Percentiles rank a stretch among this genome's conserved stretches.
Evolutionary conservation across 1,140 invertebrate genomes (phyloP).

Genomic region (Bombus confusus): DNA sequence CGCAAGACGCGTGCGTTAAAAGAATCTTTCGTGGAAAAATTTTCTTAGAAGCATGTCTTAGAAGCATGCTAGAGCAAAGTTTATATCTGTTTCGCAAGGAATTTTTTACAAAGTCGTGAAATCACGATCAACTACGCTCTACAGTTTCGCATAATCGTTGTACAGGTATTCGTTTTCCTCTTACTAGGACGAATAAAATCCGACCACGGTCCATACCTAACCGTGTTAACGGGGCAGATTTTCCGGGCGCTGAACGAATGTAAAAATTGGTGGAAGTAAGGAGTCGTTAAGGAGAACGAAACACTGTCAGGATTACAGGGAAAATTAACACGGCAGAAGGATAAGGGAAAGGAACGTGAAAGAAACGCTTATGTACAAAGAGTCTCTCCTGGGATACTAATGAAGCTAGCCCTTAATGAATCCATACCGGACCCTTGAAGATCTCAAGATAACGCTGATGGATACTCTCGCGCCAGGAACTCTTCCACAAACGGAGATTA

Average conservation of each 20-base stretch:
- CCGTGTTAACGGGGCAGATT: background rate
- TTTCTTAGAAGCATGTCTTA: background rate
- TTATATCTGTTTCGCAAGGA: too few relatives aligned
- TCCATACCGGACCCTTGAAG: slow-evolving; percentile 66
- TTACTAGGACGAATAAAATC: too few relatives aligned
- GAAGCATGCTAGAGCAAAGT: background rate
- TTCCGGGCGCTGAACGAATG: background rate
- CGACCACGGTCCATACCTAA: too few relatives aligned
- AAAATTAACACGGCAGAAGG: slow-evolving; percentile 17
- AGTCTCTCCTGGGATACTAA: slow-evolving; percentile 65
- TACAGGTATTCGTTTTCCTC: too few relatives aligned
- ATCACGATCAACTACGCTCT: too few relatives aligned
- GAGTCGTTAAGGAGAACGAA: background rate
- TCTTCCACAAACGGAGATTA: slow-evolving; percentile 49
- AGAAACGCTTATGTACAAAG: slow-evolving; percentile 37
- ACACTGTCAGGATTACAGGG: background rate
- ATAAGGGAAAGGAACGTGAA: slow-evolving; percentile 14
- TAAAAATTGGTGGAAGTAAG: background rate
- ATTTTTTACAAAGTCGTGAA: too few relatives aligned
- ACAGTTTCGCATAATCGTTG: too few relatives aligned
- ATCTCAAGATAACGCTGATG: slow-evolving; percentile 70
- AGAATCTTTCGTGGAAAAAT: background rate
- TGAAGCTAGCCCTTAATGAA: slow-evolving; percentile 72
- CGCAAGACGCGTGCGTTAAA: background rate
- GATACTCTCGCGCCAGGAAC: slow-evolving; percentile 61